Percentiles rank a stretch among this genome's conserved stretches.
Conservation (phyloP, 2,888 invertebrate genomes). For the Catocala sponsa region DNA sequence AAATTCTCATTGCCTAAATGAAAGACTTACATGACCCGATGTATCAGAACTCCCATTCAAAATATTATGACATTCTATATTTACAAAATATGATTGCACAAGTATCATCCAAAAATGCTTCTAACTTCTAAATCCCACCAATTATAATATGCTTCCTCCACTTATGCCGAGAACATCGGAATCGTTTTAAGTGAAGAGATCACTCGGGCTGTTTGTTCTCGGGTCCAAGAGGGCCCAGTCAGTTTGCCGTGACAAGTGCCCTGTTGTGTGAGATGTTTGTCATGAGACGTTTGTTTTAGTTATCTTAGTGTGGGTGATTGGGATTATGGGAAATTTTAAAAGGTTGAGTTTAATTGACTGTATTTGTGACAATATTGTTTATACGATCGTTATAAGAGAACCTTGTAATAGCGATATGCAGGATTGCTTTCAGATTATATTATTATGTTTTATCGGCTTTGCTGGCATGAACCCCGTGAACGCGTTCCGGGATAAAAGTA, state of each 20-base stretch:
- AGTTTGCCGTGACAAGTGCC: slow-evolving; percentile 62
- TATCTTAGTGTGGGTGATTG: slow-evolving; percentile 19
- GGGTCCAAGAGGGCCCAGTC: slow-evolving; percentile 55
- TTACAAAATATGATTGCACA: neutral
- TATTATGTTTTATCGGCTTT: too few relatives aligned
- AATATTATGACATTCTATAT: neutral
- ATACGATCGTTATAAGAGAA: too few relatives aligned
- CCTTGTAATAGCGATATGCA: too few relatives aligned
- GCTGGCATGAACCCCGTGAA: too few relatives aligned
- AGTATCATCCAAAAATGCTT: neutral
- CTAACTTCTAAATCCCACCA: slow-evolving; percentile 1
- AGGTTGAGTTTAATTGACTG: neutral
- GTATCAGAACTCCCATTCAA: too few relatives aligned
- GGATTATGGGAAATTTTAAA: slow-evolving; percentile 3
- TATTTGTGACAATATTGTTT: neutral
- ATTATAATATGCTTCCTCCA: slow-evolving; percentile 10
- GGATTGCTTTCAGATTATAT: too few relatives aligned
- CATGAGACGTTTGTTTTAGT: slow-evolving; percentile 25
- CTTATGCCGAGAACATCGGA: slow-evolving; percentile 68
- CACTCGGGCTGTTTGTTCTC: slow-evolving; percentile 45
- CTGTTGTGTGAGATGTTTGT: slow-evolving; percentile 39
- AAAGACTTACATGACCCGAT: too few relatives aligned
- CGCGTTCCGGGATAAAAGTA: too few relatives aligned
- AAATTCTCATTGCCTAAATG: too few relatives aligned
- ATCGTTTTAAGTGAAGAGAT: slow-evolving; percentile 80